Base-by-base conservation (phyloP, 1,140 invertebrate genomes). In the Leptonema lineaticorne region DNA sequence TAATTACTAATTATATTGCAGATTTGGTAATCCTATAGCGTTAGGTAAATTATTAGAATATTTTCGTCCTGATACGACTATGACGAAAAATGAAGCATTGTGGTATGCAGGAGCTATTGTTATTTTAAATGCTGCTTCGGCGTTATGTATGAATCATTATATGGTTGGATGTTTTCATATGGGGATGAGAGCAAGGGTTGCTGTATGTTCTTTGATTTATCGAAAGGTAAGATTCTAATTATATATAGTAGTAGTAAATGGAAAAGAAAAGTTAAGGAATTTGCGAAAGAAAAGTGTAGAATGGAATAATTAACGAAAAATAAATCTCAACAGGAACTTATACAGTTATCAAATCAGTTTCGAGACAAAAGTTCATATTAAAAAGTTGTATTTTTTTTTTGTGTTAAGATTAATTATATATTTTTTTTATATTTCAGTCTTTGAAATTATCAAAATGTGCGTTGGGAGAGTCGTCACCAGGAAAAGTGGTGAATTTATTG, bases 401-500 rank as follows among this genome's bases (percentile, higher is more conserved):
- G n/a, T n/a, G n/a, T n/a, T n/a, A n/a, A n/a, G n/a, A n/a, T n/a
- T n/a, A n/a, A n/a, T n/a, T 48, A n/a, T 48, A 48, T 8, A 27
- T 6, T 26, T 16, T 20, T 6, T 11, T 56, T 0, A 45, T 66
- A 28, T 70, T 72, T 8, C 62, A 85, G 85, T 82, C 87, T 0
- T 76, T 90, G 3, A 81, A 82, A 7, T 74, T 91, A 1, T 90
- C 86, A 68, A 82, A 82, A 60, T 86, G 84, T 0, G 88, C 92
- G 0, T 73, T 95, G 22, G 87, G 87, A 0, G 86, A 91, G 70
- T 92, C 91, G 1, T 91, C 92, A 6, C 86, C 89, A 1, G 93
- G 93, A 0, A 92, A 95, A 80, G 88, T 95, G 64, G 90, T 94
- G 1, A 94, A 94, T 80, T 78, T 94, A 2, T 82, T 94, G 46